These are phyloP conservation scores for Eptatretus atami DNA, from an alignment of 2,797 vertebrate species.

Conservation along the genomic window DNA sequence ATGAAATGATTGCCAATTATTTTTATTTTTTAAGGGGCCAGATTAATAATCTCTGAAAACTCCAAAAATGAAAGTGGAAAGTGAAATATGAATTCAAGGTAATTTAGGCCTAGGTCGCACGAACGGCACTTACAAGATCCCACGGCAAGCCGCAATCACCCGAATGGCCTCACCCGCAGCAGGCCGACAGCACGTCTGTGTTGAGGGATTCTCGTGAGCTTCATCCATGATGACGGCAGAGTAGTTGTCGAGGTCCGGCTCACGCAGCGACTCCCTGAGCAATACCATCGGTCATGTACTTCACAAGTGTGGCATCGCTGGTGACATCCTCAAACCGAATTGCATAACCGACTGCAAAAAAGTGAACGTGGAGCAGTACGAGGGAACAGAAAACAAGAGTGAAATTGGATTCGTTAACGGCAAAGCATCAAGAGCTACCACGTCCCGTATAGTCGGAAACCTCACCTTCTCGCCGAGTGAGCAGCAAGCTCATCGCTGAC, in stretches of 20 bases:
- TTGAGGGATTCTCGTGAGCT: slow-evolving; percentile 77
- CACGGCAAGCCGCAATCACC: neutral
- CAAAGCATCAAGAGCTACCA: too few relatives aligned
- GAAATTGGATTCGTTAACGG: too few relatives aligned
- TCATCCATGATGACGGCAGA: slow-evolving; percentile 97
- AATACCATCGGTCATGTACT: slow-evolving; percentile 99
- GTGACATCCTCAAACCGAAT: slow-evolving; percentile 98
- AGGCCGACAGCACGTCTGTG: slow-evolving; percentile 70
- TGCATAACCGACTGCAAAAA: slow-evolving; percentile 50
- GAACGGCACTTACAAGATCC: too few relatives aligned
- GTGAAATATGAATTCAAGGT: too few relatives aligned
- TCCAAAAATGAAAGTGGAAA: too few relatives aligned
- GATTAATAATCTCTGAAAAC: too few relatives aligned
- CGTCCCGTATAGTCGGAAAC: too few relatives aligned
- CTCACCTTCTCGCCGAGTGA: slow-evolving; percentile 77
- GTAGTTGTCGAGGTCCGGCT: slow-evolving; percentile 85
- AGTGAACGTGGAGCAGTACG: too few relatives aligned
- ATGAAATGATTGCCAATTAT: too few relatives aligned
- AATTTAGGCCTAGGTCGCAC: too few relatives aligned
- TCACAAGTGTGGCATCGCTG: slow-evolving; percentile 67
- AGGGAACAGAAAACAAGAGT: too few relatives aligned
- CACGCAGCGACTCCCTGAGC: slow-evolving; percentile 65
- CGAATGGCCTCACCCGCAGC: slow-evolving; percentile 23
- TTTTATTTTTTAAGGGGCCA: too few relatives aligned
- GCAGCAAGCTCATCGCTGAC: slow-evolving; percentile 77